Evolutionary conservation across 2,113 vertebrate species (phyloP).

Genomic region (Amia ocellicauda): DNA sequence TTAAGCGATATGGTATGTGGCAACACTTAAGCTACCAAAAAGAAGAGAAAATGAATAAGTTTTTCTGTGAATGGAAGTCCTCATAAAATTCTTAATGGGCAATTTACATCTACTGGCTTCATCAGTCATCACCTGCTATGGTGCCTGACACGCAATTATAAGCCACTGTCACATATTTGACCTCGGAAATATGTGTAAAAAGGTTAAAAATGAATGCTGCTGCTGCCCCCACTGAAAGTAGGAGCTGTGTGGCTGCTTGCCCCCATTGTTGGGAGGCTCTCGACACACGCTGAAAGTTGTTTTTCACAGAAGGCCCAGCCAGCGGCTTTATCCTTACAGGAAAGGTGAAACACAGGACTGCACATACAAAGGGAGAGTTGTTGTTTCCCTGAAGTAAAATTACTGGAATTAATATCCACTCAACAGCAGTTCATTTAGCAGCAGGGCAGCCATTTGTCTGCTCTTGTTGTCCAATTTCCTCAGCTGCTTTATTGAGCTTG

Average conservation of each 20-base stretch:
- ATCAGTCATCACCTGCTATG: slow-evolving; percentile 33
- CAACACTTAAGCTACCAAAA: background rate
- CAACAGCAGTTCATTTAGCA: slow-evolving; percentile 56
- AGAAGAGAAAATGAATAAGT: background rate
- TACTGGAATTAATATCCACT: slow-evolving; percentile 60
- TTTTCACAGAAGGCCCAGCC: slow-evolving; percentile 49
- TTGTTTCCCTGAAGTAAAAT: slow-evolving; percentile 50
- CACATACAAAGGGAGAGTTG: slow-evolving; percentile 58
- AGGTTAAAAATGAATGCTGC: slow-evolving; percentile 30
- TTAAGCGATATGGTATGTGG: background rate
- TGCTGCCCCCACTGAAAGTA: slow-evolving; percentile 12
- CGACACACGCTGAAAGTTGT: slow-evolving; percentile 38
- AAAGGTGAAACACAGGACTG: slow-evolving; percentile 56
- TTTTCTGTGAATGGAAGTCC: background rate
- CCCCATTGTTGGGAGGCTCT: slow-evolving; percentile 50
- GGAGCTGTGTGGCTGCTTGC: slow-evolving; percentile 38
- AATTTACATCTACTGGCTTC: background rate
- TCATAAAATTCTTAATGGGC: background rate
- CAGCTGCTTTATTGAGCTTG: slow-evolving; percentile 11
- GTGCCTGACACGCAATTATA: slow-evolving; percentile 35
- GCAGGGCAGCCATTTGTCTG: slow-evolving; percentile 53
- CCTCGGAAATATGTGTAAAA: slow-evolving; percentile 39
- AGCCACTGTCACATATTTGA: slow-evolving; percentile 34
- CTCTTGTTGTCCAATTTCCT: slow-evolving; percentile 53
- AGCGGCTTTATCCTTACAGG: slow-evolving; percentile 46